phyloP scores from a whole-genome alignment of 2,888 invertebrate genomes.

The Sicus ferrugineus region DNA sequence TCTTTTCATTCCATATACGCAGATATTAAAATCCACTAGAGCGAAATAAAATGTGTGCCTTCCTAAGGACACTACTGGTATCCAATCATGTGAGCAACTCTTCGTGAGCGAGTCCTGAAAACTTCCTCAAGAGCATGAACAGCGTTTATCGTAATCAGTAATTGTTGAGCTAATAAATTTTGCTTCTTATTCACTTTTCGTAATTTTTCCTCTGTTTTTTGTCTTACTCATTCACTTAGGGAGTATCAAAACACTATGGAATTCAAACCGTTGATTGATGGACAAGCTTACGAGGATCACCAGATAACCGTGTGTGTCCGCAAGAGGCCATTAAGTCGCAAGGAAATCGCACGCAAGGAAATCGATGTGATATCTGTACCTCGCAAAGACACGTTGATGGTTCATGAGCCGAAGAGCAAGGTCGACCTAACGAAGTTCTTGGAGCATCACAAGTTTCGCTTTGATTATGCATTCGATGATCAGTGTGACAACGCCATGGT shows the following conservation, averaged over 20 bases:
- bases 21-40: no score
- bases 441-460: slow-evolving; percentile 97
- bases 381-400: slow-evolving; percentile 89
- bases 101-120: no score
- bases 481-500: slow-evolving; percentile 94
- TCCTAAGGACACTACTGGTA: no score
- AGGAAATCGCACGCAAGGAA: slow-evolving; percentile 86
- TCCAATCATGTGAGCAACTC: no score
- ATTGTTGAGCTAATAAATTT: neutral
- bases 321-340: slow-evolving; percentile 95
- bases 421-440: slow-evolving; percentile 98
- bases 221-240: slow-evolving; percentile 58
- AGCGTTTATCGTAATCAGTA: neutral
- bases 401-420: slow-evolving; percentile 94
- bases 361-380: slow-evolving; percentile 98
- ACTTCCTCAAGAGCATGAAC: no score
- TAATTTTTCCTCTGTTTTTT: no score
- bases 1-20: no score
- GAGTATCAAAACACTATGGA: slow-evolving; percentile 87
- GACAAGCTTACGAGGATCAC: slow-evolving; percentile 89
- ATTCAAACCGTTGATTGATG: slow-evolving; percentile 84
- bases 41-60: no score
- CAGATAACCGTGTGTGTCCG: slow-evolving; percentile 98
- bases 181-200: neutral
- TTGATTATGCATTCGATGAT: slow-evolving; percentile 99